Evolutionary conservation across 2,888 invertebrate species (phyloP), one percentile per base, ranked within the genome.

Genomic region (Phortica magna): DNA sequence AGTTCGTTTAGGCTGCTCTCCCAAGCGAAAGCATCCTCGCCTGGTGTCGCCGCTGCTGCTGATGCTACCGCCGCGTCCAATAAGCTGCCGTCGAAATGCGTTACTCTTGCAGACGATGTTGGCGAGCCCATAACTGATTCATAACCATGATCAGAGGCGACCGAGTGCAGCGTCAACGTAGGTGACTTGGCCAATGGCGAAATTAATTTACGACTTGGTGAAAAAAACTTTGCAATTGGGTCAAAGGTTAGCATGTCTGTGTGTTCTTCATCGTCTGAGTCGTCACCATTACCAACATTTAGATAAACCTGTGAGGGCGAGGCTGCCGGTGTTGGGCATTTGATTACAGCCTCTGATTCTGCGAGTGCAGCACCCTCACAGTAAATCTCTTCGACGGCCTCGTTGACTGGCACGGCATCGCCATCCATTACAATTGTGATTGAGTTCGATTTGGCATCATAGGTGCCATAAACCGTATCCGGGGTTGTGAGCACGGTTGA

Each of bases 1-100:
- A 96, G 92, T 92, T 96, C 96, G 79, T 95, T 94, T 85, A 96
- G 94, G 83, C 95, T 95, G 88, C 94, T 95, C 88, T 95, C 95
- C 95, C 95, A 96, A 86, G 95, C 93, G 89, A 95, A 95, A 88
- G 95, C 89, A 9, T 89, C 89, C 19, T 82, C 84, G 0, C 83
- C 82, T 0, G 71, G 70, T 55, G 80, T 74, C 64, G 83, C 14
- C 0, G 68, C 10, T 0, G 53, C 39, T n/a, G 82, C 82, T 55
- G 77, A 65, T 9, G 77, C 77, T 73, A 78, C n/a, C 39, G 68
- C 68, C 2, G 31, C 53, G 43, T 71, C 70, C 7, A 71, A 31
- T 12, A 81, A 75, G 74, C 80, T 57, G 12, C 78, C 77, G n/a
- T 89, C 82, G 76, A 84, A 78, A 71, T 85, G 82, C 74, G 89